Percentiles rank a stretch among this genome's conserved stretches.
Conservation (phyloP, 2,888 invertebrate species). For the Habroteleia sp. region DNA sequence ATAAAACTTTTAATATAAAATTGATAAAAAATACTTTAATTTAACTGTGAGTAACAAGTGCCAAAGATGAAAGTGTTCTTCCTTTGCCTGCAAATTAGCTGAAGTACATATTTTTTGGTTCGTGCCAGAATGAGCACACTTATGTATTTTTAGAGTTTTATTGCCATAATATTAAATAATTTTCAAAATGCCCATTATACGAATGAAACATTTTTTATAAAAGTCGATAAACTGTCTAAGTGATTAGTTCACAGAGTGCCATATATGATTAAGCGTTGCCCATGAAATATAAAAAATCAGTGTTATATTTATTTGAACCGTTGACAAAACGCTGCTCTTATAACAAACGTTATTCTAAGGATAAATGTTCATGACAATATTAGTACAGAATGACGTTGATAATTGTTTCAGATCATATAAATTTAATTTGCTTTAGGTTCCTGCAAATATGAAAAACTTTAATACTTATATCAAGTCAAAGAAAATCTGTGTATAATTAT, state of each 20-base stretch:
- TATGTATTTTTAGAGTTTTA: too few relatives aligned
- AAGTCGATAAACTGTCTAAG: background rate
- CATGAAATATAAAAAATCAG: background rate
- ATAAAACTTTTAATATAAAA: too few relatives aligned
- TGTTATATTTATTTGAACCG: constrained; percentile 4
- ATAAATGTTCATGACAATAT: constrained; percentile 68
- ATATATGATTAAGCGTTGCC: constrained; percentile 11
- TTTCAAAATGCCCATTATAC: background rate
- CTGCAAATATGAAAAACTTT: constrained; percentile 14
- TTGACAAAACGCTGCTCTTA: constrained; percentile 5
- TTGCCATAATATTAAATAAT: background rate
- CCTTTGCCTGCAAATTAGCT: too few relatives aligned
- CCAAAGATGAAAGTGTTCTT: too few relatives aligned
- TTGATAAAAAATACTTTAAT: too few relatives aligned
- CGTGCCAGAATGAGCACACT: too few relatives aligned
- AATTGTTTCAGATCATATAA: constrained; percentile 24
- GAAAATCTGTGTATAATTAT: background rate
- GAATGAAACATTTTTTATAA: background rate
- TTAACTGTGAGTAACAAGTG: too few relatives aligned
- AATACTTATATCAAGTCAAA: background rate
- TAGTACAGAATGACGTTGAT: constrained; percentile 50
- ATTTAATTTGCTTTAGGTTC: constrained; percentile 48
- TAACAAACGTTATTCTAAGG: constrained; percentile 8
- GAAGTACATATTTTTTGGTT: too few relatives aligned
- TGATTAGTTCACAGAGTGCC: constrained; percentile 24